Percentiles rank a stretch among this genome's conserved stretches.
phyloP scores from a whole-genome alignment of 1,140 invertebrate species.

The Ptiloglossa arizonensis region DNA sequence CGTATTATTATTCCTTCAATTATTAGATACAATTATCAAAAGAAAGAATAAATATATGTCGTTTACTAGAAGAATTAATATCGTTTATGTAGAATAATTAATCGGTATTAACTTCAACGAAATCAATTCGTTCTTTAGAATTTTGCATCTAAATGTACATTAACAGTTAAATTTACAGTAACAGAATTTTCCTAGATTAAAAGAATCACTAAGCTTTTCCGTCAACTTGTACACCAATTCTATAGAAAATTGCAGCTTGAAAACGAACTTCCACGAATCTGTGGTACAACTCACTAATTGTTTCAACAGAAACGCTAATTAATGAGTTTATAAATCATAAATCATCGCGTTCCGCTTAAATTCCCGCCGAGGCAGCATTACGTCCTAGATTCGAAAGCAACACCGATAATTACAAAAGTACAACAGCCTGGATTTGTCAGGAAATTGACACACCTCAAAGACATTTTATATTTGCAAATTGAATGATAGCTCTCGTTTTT shows the following conservation, averaged over 20 bases:
- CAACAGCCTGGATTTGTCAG: neutral
- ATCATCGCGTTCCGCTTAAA: conserved; percentile 36
- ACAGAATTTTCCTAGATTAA: neutral
- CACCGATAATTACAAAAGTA: conserved; percentile 15
- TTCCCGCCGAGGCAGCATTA: neutral
- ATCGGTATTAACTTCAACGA: too few relatives aligned
- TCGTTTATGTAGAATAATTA: too few relatives aligned
- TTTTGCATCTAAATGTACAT: too few relatives aligned
- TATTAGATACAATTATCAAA: too few relatives aligned
- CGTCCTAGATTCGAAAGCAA: conserved; percentile 12
- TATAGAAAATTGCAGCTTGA: neutral
- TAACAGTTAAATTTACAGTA: too few relatives aligned
- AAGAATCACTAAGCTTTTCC: neutral
- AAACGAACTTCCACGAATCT: conserved; percentile 14
- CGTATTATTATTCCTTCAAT: too few relatives aligned
- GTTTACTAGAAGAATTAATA: too few relatives aligned
- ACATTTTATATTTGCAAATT: neutral
- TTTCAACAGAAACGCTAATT: conserved; percentile 37
- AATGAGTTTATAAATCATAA: conserved; percentile 47
- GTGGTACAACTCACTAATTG: neutral
- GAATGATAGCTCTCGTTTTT: too few relatives aligned
- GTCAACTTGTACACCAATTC: neutral
- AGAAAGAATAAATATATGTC: too few relatives aligned
- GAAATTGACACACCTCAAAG: neutral
- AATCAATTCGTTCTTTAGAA: too few relatives aligned